A percentile compares a stretch with the other conserved stretches of the same genome.
These are phyloP conservation scores for Pao palembangensis DNA, from an alignment of 2,113 vertebrate genomes.

Conservation along the genomic window DNA sequence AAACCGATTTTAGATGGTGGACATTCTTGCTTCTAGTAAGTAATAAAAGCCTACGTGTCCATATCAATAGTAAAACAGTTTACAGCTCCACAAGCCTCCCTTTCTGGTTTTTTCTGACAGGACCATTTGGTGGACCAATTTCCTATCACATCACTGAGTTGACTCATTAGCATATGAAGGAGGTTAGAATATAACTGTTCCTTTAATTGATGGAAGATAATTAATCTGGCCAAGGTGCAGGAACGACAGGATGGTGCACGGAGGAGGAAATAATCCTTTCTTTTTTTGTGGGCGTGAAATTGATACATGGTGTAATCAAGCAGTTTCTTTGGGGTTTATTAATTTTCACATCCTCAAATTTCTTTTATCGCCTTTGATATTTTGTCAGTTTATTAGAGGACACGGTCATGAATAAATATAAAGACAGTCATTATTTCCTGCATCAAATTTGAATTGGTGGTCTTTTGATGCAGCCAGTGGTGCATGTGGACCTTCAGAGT, in stretches of 20 bases:
- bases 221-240: slow-evolving; percentile 55
- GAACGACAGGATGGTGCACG: slow-evolving; percentile 10
- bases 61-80: too few relatives aligned
- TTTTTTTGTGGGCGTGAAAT: slow-evolving; percentile 25
- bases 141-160: slow-evolving; percentile 35
- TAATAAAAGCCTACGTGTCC: too few relatives aligned
- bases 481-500: not conserved
- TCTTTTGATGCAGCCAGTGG: not conserved
- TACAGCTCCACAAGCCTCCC: too few relatives aligned
- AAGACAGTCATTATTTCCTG: slow-evolving; percentile 14
- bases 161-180: slow-evolving; percentile 69
- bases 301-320: slow-evolving; percentile 29
- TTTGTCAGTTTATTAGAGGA: slow-evolving; percentile 37
- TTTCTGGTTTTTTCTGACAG: slow-evolving; percentile 1
- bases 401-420: slow-evolving; percentile 18
- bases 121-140: slow-evolving; percentile 26
- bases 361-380: slow-evolving; percentile 38
- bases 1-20: too few relatives aligned
- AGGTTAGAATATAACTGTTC: slow-evolving; percentile 61
- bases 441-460: slow-evolving; percentile 6
- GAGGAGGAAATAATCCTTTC: slow-evolving; percentile 37
- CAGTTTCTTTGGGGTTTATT: slow-evolving; percentile 46
- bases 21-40: too few relatives aligned
- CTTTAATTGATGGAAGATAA: slow-evolving; percentile 73
- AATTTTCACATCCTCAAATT: slow-evolving; percentile 14